Evolutionary conservation across 2,888 invertebrate genomes (phyloP).

Genomic region (Anthrax anthrax): DNA sequence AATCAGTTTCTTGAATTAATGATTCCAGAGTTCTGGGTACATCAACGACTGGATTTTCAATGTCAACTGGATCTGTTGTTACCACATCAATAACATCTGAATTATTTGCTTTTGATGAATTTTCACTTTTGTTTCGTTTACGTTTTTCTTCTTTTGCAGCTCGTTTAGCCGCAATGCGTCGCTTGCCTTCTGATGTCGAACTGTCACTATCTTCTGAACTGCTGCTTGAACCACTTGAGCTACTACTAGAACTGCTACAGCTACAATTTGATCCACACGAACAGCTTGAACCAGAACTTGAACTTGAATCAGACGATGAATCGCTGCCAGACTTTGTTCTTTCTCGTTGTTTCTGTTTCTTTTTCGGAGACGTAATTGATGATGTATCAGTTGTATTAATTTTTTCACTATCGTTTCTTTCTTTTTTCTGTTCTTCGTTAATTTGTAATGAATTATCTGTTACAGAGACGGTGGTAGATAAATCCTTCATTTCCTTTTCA

Average conservation of each 20-base stretch:
- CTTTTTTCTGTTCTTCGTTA: not conserved
- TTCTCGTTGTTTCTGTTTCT: conserved; percentile 37
- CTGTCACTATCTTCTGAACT: conserved; percentile 41
- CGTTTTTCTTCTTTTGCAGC: conserved; percentile 36
- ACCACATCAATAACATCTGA: conserved; percentile 37
- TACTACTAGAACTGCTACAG: conserved; percentile 58
- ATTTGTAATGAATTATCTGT: not conserved
- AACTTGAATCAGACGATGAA: conserved; percentile 61
- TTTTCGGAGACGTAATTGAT: conserved; percentile 29
- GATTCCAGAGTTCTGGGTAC: conserved; percentile 38
- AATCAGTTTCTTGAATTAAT: conserved; percentile 62
- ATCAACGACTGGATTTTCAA: conserved; percentile 1
- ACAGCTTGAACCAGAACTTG: conserved; percentile 63
- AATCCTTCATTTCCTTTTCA: not conserved
- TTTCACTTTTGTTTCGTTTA: conserved; percentile 24
- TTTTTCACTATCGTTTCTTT: conserved; percentile 2
- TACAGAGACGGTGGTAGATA: too few species aligned
- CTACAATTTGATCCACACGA: conserved; percentile 75
- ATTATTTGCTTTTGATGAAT: conserved; percentile 24
- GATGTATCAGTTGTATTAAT: not conserved
- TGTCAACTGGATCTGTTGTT: conserved; percentile 31
- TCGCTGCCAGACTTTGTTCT: conserved; percentile 20
- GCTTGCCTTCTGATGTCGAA: conserved; percentile 33
- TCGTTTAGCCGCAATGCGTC: conserved; percentile 30
- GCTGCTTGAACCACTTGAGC: conserved; percentile 46